Conservation (phyloP, 2,113 vertebrate genomes). For the Tympanuchus pallidicinctus region DNA sequence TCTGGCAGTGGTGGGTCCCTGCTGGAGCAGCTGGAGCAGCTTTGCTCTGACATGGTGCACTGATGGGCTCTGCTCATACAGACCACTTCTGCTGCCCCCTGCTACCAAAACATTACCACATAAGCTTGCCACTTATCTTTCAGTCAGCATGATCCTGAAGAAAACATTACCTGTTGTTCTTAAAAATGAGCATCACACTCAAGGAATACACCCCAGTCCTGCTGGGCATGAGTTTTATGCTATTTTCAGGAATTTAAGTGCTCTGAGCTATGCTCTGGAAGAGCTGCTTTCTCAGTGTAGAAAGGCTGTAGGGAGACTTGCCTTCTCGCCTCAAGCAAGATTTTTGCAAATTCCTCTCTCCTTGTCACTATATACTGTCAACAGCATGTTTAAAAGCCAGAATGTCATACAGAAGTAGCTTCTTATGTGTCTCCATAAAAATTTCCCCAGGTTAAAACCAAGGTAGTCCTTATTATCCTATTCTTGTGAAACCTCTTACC, state of each 20-base stretch:
- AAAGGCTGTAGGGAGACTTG: background rate
- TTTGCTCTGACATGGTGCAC: background rate
- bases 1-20: background rate
- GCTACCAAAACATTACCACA: background rate
- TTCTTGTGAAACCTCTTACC: background rate
- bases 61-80: background rate
- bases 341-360: background rate
- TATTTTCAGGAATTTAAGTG: background rate
- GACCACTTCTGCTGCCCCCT: background rate
- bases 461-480: background rate
- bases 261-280: background rate
- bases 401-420: background rate
- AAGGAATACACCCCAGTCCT: background rate
- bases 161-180: background rate
- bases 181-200: rapidly evolving
- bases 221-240: background rate
- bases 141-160: background rate
- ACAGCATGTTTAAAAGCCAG: background rate
- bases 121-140: background rate
- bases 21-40: background rate
- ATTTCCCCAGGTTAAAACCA: background rate
- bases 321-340: background rate
- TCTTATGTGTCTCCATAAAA: background rate
- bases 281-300: background rate
- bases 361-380: background rate